Evolutionary conservation across 2,113 vertebrate species (phyloP).

Genomic region (Callipepla squamata): DNA sequence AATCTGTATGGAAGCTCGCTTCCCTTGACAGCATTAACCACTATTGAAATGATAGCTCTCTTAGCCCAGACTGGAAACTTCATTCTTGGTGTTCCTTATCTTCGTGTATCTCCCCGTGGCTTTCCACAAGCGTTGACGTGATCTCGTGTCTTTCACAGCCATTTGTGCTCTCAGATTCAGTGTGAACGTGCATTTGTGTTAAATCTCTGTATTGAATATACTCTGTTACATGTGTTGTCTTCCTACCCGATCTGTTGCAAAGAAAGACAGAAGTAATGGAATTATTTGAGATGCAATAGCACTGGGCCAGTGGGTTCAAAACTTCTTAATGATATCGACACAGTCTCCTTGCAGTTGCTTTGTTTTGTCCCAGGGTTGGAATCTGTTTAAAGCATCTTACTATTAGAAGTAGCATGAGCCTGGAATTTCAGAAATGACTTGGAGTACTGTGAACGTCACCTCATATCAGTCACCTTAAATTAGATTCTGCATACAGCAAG

Average conservation of each 20-base stretch:
- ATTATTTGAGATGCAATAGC: background rate
- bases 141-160: background rate
- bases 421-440: background rate
- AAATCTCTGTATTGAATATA: background rate
- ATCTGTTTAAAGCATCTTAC: background rate
- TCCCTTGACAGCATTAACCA: background rate
- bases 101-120: background rate
- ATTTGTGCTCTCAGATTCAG: background rate
- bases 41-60: background rate
- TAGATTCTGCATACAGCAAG: background rate
- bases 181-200: background rate
- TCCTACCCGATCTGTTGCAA: background rate
- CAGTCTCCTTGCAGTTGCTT: accelerated
- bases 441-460: background rate
- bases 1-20: background rate
- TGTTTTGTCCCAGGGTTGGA: background rate
- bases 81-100: background rate
- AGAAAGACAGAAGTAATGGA: background rate
- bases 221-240: background rate
- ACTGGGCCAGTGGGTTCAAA: background rate
- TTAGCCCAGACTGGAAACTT: background rate
- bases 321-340: accelerated
- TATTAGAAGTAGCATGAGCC: background rate
- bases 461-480: background rate
- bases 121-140: background rate